phyloP scores from a whole-genome alignment of 2,113 vertebrate species.

The Myotis lucifugus region DNA sequence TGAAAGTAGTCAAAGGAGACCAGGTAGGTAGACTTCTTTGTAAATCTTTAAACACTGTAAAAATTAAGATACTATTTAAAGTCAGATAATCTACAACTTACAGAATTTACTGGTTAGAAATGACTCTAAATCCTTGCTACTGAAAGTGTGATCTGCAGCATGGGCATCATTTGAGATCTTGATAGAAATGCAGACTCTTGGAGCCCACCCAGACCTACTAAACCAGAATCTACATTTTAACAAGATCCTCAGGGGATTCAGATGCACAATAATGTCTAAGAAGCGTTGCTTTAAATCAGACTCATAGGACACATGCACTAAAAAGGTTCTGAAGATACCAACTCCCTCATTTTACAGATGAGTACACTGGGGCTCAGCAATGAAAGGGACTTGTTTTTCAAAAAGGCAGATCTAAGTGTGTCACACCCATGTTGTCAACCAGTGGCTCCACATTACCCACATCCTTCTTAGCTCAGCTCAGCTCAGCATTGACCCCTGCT shows the following conservation, averaged over 20 bases:
- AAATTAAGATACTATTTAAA: conserved; percentile 10
- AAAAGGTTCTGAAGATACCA: background rate
- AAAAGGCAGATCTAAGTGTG: background rate
- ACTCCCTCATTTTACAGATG: background rate
- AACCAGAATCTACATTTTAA: conserved; percentile 2
- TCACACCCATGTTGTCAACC: background rate
- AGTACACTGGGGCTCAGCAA: background rate
- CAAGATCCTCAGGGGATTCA: background rate
- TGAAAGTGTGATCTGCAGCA: background rate
- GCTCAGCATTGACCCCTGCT: background rate
- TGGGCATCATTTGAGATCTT: background rate
- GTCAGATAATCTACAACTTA: background rate
- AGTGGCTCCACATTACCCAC: background rate
- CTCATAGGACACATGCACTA: background rate
- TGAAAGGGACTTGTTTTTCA: background rate
- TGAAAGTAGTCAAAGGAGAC: conserved; percentile 8
- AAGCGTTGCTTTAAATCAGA: background rate
- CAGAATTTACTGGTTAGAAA: conserved; percentile 29
- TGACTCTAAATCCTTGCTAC: background rate
- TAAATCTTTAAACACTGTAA: conserved; percentile 26
- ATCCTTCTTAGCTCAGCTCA: background rate
- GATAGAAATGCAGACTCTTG: conserved; percentile 12
- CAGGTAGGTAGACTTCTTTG: background rate
- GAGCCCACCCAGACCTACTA: background rate
- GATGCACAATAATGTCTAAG: background rate